phyloP scores from a whole-genome alignment of 1,140 invertebrate species.

The Vanessa tameamea region DNA sequence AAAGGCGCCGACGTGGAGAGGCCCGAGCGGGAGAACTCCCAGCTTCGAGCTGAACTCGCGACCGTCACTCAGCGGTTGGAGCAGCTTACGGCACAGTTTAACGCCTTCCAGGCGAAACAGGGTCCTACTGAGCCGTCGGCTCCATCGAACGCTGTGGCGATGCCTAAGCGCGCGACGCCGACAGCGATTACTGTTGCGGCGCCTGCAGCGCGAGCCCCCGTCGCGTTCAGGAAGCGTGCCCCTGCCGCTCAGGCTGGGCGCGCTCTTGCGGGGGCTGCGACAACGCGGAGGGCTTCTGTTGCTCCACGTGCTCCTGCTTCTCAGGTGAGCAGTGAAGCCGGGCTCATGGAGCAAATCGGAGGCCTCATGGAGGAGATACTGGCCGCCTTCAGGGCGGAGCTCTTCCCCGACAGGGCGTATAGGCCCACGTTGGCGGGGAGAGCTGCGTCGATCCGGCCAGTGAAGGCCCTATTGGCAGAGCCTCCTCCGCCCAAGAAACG shows the following conservation, averaged over 20 bases:
- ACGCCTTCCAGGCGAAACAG: constrained; percentile 21
- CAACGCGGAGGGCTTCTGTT: too few relatives aligned
- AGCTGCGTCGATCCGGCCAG: background rate
- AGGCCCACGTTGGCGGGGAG: constrained; percentile 4
- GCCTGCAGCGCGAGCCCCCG: too few relatives aligned
- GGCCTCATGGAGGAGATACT: constrained; percentile 18
- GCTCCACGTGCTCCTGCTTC: too few relatives aligned
- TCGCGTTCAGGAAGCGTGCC: too few relatives aligned
- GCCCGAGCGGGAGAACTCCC: constrained; percentile 1
- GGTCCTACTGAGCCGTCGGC: background rate
- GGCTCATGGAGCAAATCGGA: constrained; percentile 1
- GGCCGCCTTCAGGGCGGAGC: background rate
- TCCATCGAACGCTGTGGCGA: background rate
- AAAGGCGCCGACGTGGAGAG: constrained; percentile 13
- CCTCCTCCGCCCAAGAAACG: constrained; percentile 5
- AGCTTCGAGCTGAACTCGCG: constrained; percentile 6
- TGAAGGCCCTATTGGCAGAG: background rate
- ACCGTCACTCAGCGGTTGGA: constrained; percentile 8
- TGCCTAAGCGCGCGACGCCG: background rate
- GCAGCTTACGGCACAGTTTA: constrained; percentile 23
- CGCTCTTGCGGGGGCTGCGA: too few relatives aligned
- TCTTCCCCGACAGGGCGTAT: too few relatives aligned
- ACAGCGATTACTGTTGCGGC: background rate
- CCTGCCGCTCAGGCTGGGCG: too few relatives aligned
- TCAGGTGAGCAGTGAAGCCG: too few relatives aligned